phyloP scores from a whole-genome alignment of 2,113 vertebrate species.

The Otolemur garnettii region DNA sequence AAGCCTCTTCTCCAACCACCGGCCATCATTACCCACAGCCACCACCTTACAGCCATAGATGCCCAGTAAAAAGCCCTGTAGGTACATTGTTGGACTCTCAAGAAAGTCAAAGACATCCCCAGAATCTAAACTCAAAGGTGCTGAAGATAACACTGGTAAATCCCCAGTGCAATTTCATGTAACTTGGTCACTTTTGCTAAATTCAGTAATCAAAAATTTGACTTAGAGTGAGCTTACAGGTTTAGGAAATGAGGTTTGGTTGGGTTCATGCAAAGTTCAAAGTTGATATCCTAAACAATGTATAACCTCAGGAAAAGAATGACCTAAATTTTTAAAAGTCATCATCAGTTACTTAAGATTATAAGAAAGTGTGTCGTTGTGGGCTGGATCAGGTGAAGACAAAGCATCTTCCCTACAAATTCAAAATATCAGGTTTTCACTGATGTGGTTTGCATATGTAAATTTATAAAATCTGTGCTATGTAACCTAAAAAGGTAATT shows the following conservation, averaged over 20 bases:
- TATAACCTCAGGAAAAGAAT: neutral
- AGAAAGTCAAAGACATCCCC: neutral
- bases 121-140: neutral
- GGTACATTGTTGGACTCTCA: neutral
- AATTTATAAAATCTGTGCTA: neutral
- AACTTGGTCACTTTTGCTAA: neutral
- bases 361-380: neutral
- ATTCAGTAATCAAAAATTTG: neutral
- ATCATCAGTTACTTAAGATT: neutral
- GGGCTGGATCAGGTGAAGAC: neutral
- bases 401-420: neutral
- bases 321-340: neutral
- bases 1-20: too few species aligned
- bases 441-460: neutral
- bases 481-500: neutral
- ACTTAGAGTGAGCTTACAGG: neutral
- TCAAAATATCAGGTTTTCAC: neutral
- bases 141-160: neutral
- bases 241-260: neutral
- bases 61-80: neutral
- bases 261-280: neutral
- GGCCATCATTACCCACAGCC: neutral
- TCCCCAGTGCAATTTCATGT: neutral
- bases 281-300: neutral
- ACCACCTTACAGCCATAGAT: neutral